Evolutionary conservation across 2,888 invertebrate species (phyloP).

Genomic region (Tenthredo distinguenda): DNA sequence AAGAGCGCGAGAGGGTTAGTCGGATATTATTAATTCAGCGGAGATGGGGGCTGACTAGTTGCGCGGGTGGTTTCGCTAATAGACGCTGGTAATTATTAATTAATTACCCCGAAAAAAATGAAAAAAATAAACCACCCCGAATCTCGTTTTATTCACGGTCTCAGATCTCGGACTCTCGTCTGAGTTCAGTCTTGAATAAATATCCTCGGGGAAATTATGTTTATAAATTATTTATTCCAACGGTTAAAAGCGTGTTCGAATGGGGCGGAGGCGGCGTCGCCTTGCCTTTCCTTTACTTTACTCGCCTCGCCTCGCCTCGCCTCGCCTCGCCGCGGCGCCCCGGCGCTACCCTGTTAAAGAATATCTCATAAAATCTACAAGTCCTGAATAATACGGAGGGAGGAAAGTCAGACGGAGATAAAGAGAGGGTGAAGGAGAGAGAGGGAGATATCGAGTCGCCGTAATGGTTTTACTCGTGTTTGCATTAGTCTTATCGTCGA

Average conservation of each 20-base stretch:
- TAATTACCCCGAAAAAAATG: not conserved
- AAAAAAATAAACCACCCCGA: not conserved
- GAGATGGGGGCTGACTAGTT: not conserved
- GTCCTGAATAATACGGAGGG: slow-evolving; percentile 33
- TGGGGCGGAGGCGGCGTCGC: not conserved
- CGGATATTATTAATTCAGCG: not conserved
- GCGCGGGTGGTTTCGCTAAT: not conserved
- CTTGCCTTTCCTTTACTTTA: too few species aligned
- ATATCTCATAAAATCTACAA: slow-evolving; percentile 48
- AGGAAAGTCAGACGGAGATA: not conserved
- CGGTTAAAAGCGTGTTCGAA: slow-evolving; percentile 26
- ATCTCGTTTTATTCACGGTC: not conserved
- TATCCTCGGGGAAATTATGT: slow-evolving; percentile 27
- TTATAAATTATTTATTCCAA: slow-evolving; percentile 36
- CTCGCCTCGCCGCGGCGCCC: not conserved
- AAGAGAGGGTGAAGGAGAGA: slow-evolving; percentile 23
- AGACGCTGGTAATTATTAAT: not conserved
- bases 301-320: too few species aligned
- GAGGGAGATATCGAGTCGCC: slow-evolving; percentile 61
- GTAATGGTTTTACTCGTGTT: slow-evolving; percentile 71
- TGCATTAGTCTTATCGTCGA: slow-evolving; percentile 69
- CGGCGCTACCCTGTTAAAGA: slow-evolving; percentile 12
- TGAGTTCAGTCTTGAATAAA: slow-evolving; percentile 13
- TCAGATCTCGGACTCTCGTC: not conserved
- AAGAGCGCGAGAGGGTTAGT: not conserved